Percentiles rank a stretch among this genome's conserved stretches.
phyloP scores from a whole-genome alignment of 2,113 vertebrate species.

The Cochlearius cochlearius region DNA sequence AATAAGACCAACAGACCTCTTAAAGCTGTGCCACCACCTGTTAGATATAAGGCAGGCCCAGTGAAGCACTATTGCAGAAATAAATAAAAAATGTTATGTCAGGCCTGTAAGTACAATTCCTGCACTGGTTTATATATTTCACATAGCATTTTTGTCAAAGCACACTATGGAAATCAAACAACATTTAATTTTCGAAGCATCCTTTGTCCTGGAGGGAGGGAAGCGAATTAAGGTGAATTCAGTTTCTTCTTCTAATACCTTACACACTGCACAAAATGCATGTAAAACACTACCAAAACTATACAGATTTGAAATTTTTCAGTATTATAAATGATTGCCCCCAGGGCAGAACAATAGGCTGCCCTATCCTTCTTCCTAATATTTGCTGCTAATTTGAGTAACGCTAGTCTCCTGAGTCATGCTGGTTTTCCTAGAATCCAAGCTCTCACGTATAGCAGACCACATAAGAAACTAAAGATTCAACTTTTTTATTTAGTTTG shows the following conservation, averaged over 20 bases:
- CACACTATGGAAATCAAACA: background rate
- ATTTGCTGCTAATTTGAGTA: background rate
- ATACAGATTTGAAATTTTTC: background rate
- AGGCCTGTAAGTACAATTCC: background rate
- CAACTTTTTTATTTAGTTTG: background rate
- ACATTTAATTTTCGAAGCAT: background rate
- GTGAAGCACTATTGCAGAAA: background rate
- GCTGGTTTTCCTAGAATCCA: background rate
- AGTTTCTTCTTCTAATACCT: background rate
- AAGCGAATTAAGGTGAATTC: background rate
- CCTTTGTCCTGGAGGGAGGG: background rate
- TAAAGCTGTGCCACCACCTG: background rate
- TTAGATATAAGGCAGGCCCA: background rate
- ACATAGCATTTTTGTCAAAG: background rate
- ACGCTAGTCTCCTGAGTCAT: background rate
- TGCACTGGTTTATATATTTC: background rate
- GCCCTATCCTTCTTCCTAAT: background rate
- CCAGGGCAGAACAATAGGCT: background rate
- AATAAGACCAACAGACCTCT: background rate
- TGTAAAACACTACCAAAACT: background rate
- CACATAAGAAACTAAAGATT: background rate
- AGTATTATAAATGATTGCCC: background rate
- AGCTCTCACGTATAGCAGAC: background rate
- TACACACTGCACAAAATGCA: background rate
- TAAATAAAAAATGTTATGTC: background rate